These are phyloP conservation scores for Synergus itoensis DNA, from an alignment of 2,888 invertebrate species.

Conservation along the genomic window DNA sequence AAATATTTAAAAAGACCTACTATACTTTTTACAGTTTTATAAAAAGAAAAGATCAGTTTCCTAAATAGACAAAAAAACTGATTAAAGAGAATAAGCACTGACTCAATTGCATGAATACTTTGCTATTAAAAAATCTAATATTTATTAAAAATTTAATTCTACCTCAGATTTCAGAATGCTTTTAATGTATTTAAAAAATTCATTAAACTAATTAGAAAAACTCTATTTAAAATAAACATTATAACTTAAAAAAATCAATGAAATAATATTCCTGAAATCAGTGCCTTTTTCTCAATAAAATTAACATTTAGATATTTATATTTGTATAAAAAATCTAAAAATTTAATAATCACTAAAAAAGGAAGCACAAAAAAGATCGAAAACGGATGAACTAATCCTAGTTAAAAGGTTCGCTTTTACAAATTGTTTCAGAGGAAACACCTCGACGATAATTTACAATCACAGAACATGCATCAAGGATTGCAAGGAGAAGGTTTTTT, in stretches of 20 bases:
- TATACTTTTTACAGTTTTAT: slow-evolving; percentile 16
- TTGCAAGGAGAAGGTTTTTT: background rate
- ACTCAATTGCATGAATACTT: background rate
- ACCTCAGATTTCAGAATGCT: background rate
- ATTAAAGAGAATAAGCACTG: background rate
- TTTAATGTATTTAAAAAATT: background rate
- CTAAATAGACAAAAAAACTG: background rate
- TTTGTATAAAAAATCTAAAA: slow-evolving; percentile 15
- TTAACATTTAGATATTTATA: slow-evolving; percentile 1
- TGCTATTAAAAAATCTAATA: background rate
- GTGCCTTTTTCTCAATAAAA: background rate
- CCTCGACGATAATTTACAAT: slow-evolving; percentile 24
- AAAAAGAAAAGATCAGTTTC: background rate
- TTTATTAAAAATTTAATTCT: background rate
- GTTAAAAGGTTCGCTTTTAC: background rate
- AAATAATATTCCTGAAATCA: background rate
- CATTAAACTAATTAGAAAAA: background rate
- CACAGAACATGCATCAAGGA: slow-evolving; percentile 39
- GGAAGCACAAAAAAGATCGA: background rate
- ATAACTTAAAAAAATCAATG: background rate
- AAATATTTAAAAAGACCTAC: slow-evolving; percentile 6
- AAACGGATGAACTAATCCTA: background rate
- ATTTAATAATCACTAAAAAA: slow-evolving; percentile 7
- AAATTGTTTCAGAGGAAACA: slow-evolving; percentile 22
- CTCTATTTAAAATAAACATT: background rate